These are phyloP conservation scores for Lacanobia oleracea DNA, from an alignment of 2,888 invertebrate species.

Conservation along the genomic window DNA sequence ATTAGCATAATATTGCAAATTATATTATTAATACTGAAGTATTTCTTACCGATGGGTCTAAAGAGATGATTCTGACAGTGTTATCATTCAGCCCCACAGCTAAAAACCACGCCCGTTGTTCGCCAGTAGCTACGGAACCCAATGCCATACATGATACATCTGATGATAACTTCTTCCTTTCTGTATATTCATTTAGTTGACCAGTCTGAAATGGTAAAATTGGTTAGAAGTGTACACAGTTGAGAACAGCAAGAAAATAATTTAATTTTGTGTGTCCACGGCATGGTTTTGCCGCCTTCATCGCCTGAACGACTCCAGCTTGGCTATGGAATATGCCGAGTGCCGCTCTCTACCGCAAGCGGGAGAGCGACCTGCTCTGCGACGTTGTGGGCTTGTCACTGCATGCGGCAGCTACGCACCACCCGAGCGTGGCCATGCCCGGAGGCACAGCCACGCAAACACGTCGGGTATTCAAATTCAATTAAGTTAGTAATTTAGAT, in stretches of 20 bases:
- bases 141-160: constrained; percentile 99
- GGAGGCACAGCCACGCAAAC: constrained; percentile 77
- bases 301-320: constrained; percentile 92
- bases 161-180: constrained; percentile 98
- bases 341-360: constrained; percentile 87
- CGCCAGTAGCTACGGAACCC: constrained; percentile 98
- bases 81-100: constrained; percentile 99
- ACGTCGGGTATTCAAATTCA: constrained; percentile 76
- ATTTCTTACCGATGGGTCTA: constrained; percentile 95
- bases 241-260: constrained; percentile 16
- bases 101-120: constrained; percentile 98
- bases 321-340: constrained; percentile 94
- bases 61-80: constrained; percentile 98
- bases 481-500: background rate
- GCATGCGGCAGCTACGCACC: constrained; percentile 89
- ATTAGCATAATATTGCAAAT: background rate
- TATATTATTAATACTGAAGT: background rate
- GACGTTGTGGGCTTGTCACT: constrained; percentile 91
- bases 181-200: constrained; percentile 99
- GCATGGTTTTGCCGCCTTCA: constrained; percentile 94
- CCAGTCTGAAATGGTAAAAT: constrained; percentile 94
- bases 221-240: constrained; percentile 29
- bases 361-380: constrained; percentile 90
- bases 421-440: constrained; percentile 78
- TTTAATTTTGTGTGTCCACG: constrained; percentile 86